Base-by-base conservation (phyloP, 2,888 invertebrate genomes). In the Pollenia griseotomentosa region DNA sequence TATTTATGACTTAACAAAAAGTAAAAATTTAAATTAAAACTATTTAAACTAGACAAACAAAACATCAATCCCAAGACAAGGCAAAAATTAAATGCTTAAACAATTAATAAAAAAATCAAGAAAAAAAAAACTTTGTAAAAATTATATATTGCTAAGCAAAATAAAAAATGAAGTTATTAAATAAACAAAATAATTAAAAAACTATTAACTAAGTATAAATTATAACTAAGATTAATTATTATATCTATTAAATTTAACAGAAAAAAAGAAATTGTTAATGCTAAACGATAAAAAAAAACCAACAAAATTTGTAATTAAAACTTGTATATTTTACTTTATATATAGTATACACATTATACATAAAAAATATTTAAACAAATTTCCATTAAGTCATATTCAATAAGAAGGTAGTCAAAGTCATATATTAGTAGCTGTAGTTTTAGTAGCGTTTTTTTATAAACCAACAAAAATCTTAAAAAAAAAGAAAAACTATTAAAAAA, bases 401-500 rank as follows among this genome's bases (percentile, higher is more conserved):
- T 77, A 70, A 77, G 53, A 77, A 83, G 61, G 78, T 77, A 88
- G 87, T 77, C 73, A 82, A 85, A 71, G 53, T 75, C 70, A 66
- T 80, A 63, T 68, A 83, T 77, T 53, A 78, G 87, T 87, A 87
- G 87, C 81, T 46, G 87, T 84, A 87, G 87, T 87, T 87, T 84
- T 87, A 82, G 87, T 53, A 77, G 84, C 84, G 87, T 87, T 87
- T 87, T 73, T 87, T 87, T 83, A 83, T 80, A 86, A 78, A 83
- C 70, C 78, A 70, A 82, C 16, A 83, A 80, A 73, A 68, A 44
- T 61, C 78, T 71, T 87, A 46, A 71, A 66, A 46, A 75, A 57
- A 44, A 8, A 40, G 59, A 77, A 51, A 51, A 73, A 65, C 48
- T 9, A 46, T 40, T 46, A 8, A 51, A 68, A 23, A 70, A 66